Conservation (phyloP, 2,888 invertebrate genomes). For the Subacronicta megacephala region DNA sequence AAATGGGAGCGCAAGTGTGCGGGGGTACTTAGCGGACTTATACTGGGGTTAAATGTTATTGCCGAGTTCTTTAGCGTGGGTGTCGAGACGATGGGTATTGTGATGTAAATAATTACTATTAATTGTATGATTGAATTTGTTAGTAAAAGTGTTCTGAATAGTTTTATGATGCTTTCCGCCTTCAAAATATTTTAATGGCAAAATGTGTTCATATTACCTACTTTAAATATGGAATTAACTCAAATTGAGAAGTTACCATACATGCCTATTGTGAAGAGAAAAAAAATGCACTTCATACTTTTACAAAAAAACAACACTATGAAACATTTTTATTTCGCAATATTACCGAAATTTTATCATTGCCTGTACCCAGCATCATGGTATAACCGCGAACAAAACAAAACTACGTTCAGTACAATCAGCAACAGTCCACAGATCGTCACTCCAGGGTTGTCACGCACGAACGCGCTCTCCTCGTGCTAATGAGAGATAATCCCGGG, state of each 20-base stretch:
- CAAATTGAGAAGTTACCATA: no score
- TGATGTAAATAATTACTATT: slow-evolving; percentile 28
- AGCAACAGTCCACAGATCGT: slow-evolving; percentile 21
- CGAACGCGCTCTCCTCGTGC: slow-evolving; percentile 69
- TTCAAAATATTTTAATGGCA: no score
- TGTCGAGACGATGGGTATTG: slow-evolving; percentile 32
- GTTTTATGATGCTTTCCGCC: no score
- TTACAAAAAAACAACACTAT: not conserved
- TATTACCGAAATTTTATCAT: not conserved
- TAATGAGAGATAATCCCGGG: slow-evolving; percentile 85
- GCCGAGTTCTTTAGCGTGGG: slow-evolving; percentile 46
- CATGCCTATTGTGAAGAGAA: no score
- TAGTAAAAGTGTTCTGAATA: not conserved
- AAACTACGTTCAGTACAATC: slow-evolving; percentile 43
- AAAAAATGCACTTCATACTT: no score
- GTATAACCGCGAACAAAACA: slow-evolving; percentile 13
- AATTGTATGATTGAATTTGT: slow-evolving; percentile 12
- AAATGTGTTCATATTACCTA: not conserved
- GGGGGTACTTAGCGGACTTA: slow-evolving; percentile 65
- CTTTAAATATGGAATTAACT: no score
- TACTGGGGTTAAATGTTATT: slow-evolving; percentile 56
- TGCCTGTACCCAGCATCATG: not conserved
- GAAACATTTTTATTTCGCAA: not conserved
- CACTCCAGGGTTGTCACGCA: slow-evolving; percentile 63
- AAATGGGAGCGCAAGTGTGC: slow-evolving; percentile 75